A percentile compares a stretch with the other conserved stretches of the same genome.
phyloP scores from a whole-genome alignment of 2,888 invertebrate genomes.

The Cryptops parisi region DNA sequence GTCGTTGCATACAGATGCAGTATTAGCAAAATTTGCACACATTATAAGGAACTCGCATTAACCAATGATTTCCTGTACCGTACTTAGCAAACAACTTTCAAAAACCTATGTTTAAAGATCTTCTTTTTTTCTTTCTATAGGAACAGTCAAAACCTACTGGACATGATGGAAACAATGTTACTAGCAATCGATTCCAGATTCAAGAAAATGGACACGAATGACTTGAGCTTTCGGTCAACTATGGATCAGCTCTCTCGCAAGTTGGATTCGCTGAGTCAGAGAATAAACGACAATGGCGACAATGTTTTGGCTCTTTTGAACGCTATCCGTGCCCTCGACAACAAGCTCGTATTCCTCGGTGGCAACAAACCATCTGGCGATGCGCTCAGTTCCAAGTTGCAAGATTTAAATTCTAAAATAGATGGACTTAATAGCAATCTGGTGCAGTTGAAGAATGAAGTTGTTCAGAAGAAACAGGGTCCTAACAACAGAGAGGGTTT shows the following conservation, averaged over 20 bases:
- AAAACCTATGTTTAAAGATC: too few relatives aligned
- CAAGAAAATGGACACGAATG: constrained; percentile 71
- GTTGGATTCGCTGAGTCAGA: constrained; percentile 57
- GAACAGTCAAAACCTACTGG: constrained; percentile 46
- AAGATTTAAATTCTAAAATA: constrained; percentile 12
- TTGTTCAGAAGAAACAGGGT: not conserved
- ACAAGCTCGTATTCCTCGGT: constrained; percentile 8
- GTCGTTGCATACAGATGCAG: too few relatives aligned
- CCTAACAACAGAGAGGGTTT: constrained; percentile 4
- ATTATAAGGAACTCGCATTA: too few relatives aligned
- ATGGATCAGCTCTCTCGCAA: constrained; percentile 29
- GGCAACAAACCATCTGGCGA: constrained; percentile 5
- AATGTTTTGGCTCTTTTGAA: constrained; percentile 16
- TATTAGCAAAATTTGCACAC: too few relatives aligned
- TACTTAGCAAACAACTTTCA: too few relatives aligned
- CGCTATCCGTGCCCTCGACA: constrained; percentile 7
- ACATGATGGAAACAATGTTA: constrained; percentile 78
- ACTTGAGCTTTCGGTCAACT: constrained; percentile 33
- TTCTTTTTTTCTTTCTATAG: not conserved
- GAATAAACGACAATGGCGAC: constrained; percentile 14
- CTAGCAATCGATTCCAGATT: constrained; percentile 75
- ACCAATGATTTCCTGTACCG: too few relatives aligned
- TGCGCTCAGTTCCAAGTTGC: constrained; percentile 9
- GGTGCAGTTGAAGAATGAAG: constrained; percentile 1
- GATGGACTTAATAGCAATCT: constrained; percentile 10